Conservation (phyloP, 2,113 vertebrate species). For the Melospiza melodia region DNA sequence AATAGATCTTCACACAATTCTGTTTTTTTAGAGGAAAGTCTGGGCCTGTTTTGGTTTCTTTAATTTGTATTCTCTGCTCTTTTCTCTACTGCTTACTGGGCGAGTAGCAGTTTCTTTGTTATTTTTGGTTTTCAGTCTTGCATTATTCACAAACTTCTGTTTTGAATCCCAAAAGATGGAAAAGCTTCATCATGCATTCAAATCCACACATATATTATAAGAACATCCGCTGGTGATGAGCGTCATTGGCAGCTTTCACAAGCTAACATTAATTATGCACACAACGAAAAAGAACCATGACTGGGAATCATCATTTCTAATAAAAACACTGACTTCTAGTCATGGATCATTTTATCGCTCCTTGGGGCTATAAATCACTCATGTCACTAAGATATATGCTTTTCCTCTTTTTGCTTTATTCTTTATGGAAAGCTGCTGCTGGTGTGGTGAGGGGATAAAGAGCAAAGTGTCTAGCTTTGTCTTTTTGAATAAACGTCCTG, state of each 20-base stretch:
- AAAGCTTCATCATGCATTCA: constrained; percentile 57
- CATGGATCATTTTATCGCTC: constrained; percentile 50
- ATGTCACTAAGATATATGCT: constrained; percentile 5
- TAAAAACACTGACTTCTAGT: constrained; percentile 49
- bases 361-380: constrained; percentile 47
- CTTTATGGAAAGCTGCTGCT: background rate
- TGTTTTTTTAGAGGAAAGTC: background rate
- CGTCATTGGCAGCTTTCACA: constrained; percentile 30
- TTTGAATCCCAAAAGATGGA: constrained; percentile 22
- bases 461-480: background rate
- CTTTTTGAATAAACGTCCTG: background rate
- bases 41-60: background rate
- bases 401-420: background rate
- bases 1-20: background rate
- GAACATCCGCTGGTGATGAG: constrained; percentile 33
- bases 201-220: constrained; percentile 25
- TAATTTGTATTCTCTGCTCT: background rate
- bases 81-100: background rate
- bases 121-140: constrained; percentile 15
- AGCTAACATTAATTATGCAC: constrained; percentile 53
- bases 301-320: constrained; percentile 52
- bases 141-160: constrained; percentile 55
- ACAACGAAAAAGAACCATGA: constrained; percentile 30
- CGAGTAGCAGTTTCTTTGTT: constrained; percentile 21
- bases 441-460: background rate